Conservation (phyloP, 2,888 invertebrate genomes). For the Cabera pusaria region DNA sequence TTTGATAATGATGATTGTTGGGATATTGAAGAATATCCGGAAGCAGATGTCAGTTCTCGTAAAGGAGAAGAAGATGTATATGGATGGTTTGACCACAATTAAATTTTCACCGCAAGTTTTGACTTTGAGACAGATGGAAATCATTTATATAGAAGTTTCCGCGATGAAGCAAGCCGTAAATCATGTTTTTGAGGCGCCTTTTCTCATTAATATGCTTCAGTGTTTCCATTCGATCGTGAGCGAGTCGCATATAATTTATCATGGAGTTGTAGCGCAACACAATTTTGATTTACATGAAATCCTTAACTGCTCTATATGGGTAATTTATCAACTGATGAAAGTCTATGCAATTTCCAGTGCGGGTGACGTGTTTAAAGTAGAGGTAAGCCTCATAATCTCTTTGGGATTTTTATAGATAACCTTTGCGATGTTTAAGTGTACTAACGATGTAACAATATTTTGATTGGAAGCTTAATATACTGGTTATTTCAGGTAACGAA, state of each 20-base stretch:
- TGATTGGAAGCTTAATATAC: no score
- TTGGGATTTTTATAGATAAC: neutral
- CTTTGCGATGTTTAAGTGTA: no score
- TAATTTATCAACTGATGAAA: constrained; percentile 62
- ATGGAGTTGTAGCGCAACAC: constrained; percentile 46
- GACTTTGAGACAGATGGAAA: constrained; percentile 51
- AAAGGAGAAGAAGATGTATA: constrained; percentile 26
- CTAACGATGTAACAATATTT: no score
- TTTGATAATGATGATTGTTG: constrained; percentile 48
- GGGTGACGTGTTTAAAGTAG: constrained; percentile 52
- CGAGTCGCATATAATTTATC: constrained; percentile 63
- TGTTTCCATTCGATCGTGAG: constrained; percentile 66
- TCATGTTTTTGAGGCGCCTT: constrained; percentile 54
- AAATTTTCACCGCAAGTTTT: constrained; percentile 33
- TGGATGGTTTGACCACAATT: constrained; percentile 37
- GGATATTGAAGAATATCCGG: constrained; percentile 49
- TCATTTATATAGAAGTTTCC: constrained; percentile 49
- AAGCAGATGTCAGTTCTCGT: constrained; percentile 33
- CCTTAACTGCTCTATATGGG: constrained; percentile 63
- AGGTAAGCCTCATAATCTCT: constrained; percentile 46
- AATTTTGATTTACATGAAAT: constrained; percentile 47
- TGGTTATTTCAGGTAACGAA: constrained; percentile 57
- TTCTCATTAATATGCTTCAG: constrained; percentile 56
- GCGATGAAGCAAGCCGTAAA: constrained; percentile 55
- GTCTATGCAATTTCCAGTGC: constrained; percentile 52